Percentiles rank a stretch among this genome's conserved stretches.
phyloP scores from a whole-genome alignment of 2,888 invertebrate genomes.

The Eurois occulta region DNA sequence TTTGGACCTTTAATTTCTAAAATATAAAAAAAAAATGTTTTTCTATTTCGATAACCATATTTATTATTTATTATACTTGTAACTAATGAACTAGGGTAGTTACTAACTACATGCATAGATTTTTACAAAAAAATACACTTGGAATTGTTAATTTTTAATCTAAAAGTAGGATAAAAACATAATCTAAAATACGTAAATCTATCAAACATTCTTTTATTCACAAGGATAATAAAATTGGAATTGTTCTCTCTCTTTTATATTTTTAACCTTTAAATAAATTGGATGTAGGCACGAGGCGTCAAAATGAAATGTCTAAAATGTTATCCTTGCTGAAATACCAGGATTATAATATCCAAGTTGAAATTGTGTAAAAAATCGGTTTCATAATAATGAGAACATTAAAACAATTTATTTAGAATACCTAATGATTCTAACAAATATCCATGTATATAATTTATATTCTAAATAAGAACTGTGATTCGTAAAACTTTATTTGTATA shows the following conservation, averaged over 20 bases:
- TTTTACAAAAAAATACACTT: background rate
- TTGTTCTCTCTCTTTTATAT: slow-evolving; percentile 14
- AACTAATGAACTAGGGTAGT: background rate
- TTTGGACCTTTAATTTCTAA: background rate
- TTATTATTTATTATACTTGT: background rate
- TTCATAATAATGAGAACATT: slow-evolving; percentile 27
- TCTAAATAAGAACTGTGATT: background rate
- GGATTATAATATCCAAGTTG: slow-evolving; percentile 18
- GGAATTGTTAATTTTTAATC: too few relatives aligned
- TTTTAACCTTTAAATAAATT: slow-evolving; percentile 17
- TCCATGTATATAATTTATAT: too few relatives aligned
- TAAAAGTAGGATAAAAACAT: background rate
- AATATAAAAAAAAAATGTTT: too few relatives aligned
- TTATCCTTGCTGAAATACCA: slow-evolving; percentile 12
- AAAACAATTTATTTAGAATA: slow-evolving; percentile 15
- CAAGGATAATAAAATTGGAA: slow-evolving; percentile 18
- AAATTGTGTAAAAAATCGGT: slow-evolving; percentile 11
- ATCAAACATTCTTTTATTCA: background rate
- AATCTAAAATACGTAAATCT: background rate
- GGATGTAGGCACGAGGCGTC: slow-evolving; percentile 6
- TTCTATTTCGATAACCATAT: background rate
- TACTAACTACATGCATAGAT: background rate
- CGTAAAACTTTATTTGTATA: background rate
- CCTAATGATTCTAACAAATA: background rate
- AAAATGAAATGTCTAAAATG: slow-evolving; percentile 19